These are phyloP conservation scores for Amaurobius ferox DNA, from an alignment of 2,888 invertebrate species.

Conservation along the genomic window DNA sequence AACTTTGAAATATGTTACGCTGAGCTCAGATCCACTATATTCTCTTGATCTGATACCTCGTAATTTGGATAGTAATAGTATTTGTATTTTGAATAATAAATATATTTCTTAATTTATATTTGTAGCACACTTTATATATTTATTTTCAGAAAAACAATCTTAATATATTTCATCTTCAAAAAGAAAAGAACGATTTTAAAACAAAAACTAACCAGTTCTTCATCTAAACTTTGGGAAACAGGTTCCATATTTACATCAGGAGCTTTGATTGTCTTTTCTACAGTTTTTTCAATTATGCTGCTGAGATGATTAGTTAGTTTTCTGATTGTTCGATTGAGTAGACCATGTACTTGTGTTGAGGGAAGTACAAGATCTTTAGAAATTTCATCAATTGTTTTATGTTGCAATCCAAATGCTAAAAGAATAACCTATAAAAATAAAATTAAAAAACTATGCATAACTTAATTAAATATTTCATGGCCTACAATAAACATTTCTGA, in stretches of 20 bases:
- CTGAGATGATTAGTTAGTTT: constrained; percentile 79
- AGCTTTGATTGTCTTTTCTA: constrained; percentile 68
- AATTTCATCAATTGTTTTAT: constrained; percentile 92
- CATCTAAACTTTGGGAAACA: constrained; percentile 76
- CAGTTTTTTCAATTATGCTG: constrained; percentile 72
- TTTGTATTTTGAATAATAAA: too few relatives aligned
- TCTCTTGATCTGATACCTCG: too few relatives aligned
- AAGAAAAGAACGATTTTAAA: too few relatives aligned
- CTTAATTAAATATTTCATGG: constrained; percentile 79
- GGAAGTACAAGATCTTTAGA: constrained; percentile 90
- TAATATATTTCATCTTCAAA: too few relatives aligned
- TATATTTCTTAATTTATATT: too few relatives aligned
- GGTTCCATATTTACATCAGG: constrained; percentile 76
- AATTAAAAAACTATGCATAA: neutral
- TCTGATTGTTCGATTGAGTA: constrained; percentile 88
- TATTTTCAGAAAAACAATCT: too few relatives aligned
- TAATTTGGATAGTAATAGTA: too few relatives aligned
- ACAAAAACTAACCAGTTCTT: constrained; percentile 76
- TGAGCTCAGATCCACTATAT: too few relatives aligned
- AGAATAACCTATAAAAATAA: constrained; percentile 85
- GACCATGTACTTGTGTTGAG: constrained; percentile 89
- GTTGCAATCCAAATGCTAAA: constrained; percentile 93
- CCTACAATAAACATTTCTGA: neutral
- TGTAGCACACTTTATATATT: too few relatives aligned
- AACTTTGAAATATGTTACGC: too few relatives aligned